These are phyloP conservation scores for Origma solitaria DNA, from an alignment of 2,113 vertebrate species.

Conservation along the genomic window DNA sequence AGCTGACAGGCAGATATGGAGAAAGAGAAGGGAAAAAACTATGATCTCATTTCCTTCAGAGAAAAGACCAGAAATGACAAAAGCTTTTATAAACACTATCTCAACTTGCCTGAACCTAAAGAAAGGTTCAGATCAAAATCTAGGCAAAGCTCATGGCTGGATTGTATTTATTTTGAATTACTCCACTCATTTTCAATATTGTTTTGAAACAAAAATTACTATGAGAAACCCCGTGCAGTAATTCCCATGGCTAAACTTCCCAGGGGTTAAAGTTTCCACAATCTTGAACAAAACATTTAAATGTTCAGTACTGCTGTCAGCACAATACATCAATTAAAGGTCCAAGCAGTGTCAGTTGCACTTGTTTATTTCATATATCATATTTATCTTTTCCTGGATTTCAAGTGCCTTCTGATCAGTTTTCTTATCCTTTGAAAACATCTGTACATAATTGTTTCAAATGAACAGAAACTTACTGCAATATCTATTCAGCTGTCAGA, in stretches of 20 bases:
- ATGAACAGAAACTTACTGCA: slow-evolving; percentile 51
- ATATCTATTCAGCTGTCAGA: slow-evolving; percentile 64
- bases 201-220: not conserved
- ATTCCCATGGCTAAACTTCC: not conserved
- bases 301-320: not conserved
- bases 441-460: slow-evolving; percentile 67
- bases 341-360: not conserved
- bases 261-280: not conserved
- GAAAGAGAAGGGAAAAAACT: not conserved
- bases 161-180: slow-evolving; percentile 8
- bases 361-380: slow-evolving; percentile 62
- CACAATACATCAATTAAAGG: not conserved
- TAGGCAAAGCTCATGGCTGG: not conserved
- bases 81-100: not conserved
- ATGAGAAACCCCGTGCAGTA: not conserved
- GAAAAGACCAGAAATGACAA: not conserved
- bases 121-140: not conserved
- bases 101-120: not conserved
- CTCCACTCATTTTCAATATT: not conserved
- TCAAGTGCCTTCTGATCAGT: slow-evolving; percentile 57
- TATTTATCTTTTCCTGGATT: slow-evolving; percentile 66
- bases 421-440: slow-evolving; percentile 71
- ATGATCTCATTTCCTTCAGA: not conserved
- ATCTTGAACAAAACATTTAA: not conserved
- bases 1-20: not conserved